Evolutionary conservation across 2,888 invertebrate genomes (phyloP).

Genomic region (Lymantria monacha): DNA sequence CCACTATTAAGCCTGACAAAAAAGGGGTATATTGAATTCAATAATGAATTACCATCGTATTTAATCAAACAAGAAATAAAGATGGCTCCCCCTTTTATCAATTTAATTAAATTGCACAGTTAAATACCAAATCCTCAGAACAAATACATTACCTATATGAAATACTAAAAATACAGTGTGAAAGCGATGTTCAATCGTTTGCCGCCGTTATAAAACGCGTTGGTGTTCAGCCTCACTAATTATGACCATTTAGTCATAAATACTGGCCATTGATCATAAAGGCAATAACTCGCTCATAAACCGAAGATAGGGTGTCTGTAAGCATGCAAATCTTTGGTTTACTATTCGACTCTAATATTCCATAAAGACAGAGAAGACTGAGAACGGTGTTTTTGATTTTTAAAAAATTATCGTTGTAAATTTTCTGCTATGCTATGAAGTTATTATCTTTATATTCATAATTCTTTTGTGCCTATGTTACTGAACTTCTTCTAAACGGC

Average conservation of each 20-base stretch:
- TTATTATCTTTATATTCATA: too few relatives aligned
- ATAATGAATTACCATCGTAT: neutral
- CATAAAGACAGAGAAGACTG: too few relatives aligned
- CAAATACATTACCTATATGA: conserved; percentile 27
- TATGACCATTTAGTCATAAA: conserved; percentile 70
- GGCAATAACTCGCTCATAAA: conserved; percentile 65
- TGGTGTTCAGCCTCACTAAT: conserved; percentile 60
- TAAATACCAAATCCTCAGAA: conserved; percentile 32
- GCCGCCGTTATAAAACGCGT: conserved; percentile 50
- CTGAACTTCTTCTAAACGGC: too few relatives aligned
- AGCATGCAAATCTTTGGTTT: conserved; percentile 49
- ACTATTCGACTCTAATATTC: conserved; percentile 7
- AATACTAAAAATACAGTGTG: conserved; percentile 39
- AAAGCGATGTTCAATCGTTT: conserved; percentile 47
- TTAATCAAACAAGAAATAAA: conserved; percentile 2
- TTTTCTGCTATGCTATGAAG: too few relatives aligned
- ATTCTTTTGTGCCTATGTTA: too few relatives aligned
- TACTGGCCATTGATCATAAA: conserved; percentile 73
- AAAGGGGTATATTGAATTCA: neutral
- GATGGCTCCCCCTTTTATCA: conserved; percentile 2
- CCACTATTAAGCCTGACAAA: too few relatives aligned
- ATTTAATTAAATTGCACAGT: conserved; percentile 18
- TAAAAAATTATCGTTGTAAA: too few relatives aligned
- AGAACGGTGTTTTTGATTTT: too few relatives aligned
- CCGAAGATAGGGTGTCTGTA: conserved; percentile 27